phyloP scores from a whole-genome alignment of 2,888 invertebrate genomes.

The Volucella inflata region DNA sequence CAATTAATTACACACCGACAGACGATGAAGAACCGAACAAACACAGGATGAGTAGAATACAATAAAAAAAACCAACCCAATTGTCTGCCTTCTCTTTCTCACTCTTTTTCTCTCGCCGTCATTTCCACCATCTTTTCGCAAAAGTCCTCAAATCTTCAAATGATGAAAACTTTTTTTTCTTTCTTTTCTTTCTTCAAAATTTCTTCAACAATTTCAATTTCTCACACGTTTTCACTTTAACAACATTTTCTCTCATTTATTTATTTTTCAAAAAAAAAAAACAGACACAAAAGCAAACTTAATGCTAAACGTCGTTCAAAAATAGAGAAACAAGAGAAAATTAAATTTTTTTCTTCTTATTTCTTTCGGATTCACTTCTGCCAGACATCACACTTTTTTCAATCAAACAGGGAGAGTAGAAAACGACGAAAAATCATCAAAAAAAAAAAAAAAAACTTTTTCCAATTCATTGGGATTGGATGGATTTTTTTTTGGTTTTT shows the following conservation, averaged over 20 bases:
- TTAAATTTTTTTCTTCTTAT: background rate
- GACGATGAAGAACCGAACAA: constrained; percentile 45
- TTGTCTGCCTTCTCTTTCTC: constrained; percentile 73
- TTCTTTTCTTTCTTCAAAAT: constrained; percentile 20
- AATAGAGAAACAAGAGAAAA: constrained; percentile 23
- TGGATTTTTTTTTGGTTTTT: constrained; percentile 71
- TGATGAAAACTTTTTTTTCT: constrained; percentile 49
- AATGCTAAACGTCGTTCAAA: constrained; percentile 46
- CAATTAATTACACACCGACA: constrained; percentile 66
- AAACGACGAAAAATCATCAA: constrained; percentile 4
- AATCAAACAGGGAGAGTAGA: constrained; percentile 6
- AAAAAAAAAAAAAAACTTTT: constrained; percentile 35
- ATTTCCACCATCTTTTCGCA: constrained; percentile 75
- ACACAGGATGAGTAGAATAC: constrained; percentile 46
- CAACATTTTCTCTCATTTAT: constrained; percentile 6
- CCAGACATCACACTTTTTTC: constrained; percentile 72
- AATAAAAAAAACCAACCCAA: constrained; percentile 62
- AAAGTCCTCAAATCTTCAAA: constrained; percentile 49
- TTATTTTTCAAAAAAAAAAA: background rate
- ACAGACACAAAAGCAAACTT: constrained; percentile 36
- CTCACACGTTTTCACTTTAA: constrained; percentile 11
- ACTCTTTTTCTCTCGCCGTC: constrained; percentile 66
- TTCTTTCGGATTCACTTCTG: constrained; percentile 26
- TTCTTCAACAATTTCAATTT: constrained; percentile 12
- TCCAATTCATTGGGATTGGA: constrained; percentile 25